These are phyloP conservation scores for Tautogolabrus adspersus DNA, from an alignment of 2,113 vertebrate genomes.

Conservation along the genomic window DNA sequence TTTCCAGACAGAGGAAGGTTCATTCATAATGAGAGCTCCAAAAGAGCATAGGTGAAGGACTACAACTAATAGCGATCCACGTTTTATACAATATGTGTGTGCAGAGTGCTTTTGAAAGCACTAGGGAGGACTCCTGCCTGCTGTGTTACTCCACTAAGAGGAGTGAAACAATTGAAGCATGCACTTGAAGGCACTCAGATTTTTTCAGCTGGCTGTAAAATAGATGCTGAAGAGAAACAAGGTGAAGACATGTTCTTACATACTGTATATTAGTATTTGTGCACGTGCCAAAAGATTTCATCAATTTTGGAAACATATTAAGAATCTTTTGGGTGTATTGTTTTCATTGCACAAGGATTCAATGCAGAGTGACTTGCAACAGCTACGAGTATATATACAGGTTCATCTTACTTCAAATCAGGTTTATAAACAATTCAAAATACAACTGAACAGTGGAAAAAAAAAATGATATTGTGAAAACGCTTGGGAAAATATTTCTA, in stretches of 20 bases:
- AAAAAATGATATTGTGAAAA: too few species aligned
- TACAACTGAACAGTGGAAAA: too few species aligned
- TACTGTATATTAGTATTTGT: not conserved
- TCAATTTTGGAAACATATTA: not conserved
- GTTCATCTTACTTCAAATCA: too few species aligned
- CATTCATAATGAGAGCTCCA: conserved; percentile 38
- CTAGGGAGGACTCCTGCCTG: conserved; percentile 48
- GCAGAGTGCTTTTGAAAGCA: conserved; percentile 67
- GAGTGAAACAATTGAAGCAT: conserved; percentile 63
- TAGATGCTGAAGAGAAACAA: conserved; percentile 15
- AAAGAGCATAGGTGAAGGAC: conserved; percentile 18
- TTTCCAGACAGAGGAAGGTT: not conserved
- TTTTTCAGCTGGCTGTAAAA: conserved; percentile 40
- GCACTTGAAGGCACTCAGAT: conserved; percentile 59
- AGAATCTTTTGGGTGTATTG: not conserved
- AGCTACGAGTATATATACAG: too few species aligned
- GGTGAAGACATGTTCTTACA: conserved; percentile 13
- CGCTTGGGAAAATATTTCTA: too few species aligned
- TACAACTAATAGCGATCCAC: conserved; percentile 30
- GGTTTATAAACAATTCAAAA: too few species aligned
- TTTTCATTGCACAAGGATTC: too few species aligned
- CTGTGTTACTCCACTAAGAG: conserved; percentile 56
- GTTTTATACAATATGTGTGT: conserved; percentile 22
- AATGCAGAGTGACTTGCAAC: too few species aligned
- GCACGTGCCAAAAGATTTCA: not conserved